Evolutionary conservation across 2,113 vertebrate species (phyloP).

Genomic region (Mustelus asterias): DNA sequence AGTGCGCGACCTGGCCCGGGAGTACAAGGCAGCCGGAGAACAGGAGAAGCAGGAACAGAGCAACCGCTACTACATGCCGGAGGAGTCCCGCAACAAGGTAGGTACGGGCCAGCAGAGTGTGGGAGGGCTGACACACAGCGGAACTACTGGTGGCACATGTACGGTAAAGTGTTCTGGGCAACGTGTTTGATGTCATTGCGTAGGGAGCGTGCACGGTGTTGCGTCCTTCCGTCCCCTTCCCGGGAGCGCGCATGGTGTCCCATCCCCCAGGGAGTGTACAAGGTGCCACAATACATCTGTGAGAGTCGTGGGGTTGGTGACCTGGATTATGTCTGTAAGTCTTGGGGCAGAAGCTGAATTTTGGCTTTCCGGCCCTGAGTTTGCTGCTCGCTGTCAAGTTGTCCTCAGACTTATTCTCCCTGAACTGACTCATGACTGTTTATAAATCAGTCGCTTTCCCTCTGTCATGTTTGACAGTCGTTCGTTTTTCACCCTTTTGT

Average conservation of each 20-base stretch:
- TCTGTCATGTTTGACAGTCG: background rate
- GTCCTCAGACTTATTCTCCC: background rate
- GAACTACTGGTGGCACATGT: background rate
- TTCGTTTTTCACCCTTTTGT: background rate
- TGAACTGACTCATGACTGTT: too few species aligned
- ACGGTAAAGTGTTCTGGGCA: background rate
- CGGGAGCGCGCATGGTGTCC: background rate
- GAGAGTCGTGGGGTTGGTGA: background rate
- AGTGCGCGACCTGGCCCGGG: constrained; percentile 74
- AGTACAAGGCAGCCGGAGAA: constrained; percentile 75
- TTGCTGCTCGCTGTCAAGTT: background rate
- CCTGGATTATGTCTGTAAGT: background rate
- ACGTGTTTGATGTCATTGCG: background rate
- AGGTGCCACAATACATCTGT: background rate
- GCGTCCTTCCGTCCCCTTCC: too few species aligned
- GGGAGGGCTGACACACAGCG: background rate
- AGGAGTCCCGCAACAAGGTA: constrained; percentile 76
- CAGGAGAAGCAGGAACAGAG: constrained; percentile 76
- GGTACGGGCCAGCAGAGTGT: background rate
- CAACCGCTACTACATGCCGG: constrained; percentile 80
- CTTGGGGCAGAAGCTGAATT: background rate
- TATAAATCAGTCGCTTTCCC: too few species aligned
- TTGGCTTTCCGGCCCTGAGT: background rate
- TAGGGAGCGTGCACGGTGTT: background rate
- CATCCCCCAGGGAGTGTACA: background rate